A percentile compares a stretch with the other conserved stretches of the same genome.
Conservation (phyloP, 2,888 invertebrate species). For the Priocnemis perturbator region DNA sequence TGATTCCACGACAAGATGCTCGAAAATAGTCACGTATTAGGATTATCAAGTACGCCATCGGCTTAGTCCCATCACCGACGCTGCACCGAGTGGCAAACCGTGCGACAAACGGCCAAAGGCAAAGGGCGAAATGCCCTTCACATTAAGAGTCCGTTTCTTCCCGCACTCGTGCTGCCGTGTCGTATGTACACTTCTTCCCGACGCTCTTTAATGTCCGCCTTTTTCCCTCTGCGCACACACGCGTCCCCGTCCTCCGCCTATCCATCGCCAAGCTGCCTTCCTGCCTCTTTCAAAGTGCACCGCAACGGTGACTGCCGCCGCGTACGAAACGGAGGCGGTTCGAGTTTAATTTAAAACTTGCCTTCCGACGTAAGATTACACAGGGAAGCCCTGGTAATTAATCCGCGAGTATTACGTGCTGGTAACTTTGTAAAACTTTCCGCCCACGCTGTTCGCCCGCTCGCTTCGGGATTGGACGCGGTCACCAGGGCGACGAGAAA, state of each 20-base stretch:
- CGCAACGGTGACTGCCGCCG: not conserved
- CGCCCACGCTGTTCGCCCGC: slow-evolving; percentile 13
- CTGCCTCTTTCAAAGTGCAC: slow-evolving; percentile 1
- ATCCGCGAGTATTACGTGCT: slow-evolving; percentile 46
- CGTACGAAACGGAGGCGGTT: slow-evolving; percentile 3
- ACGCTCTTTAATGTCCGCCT: not conserved
- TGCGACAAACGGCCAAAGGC: too few relatives aligned
- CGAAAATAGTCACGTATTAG: too few relatives aligned
- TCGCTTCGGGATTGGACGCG: slow-evolving; percentile 20
- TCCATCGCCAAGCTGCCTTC: slow-evolving; percentile 14
- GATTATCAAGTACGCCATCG: too few relatives aligned
- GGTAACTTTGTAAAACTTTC: slow-evolving; percentile 38
- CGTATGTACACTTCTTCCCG: not conserved
- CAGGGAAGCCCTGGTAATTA: slow-evolving; percentile 45
- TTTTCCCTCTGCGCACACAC: not conserved
- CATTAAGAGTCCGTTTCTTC: too few relatives aligned
- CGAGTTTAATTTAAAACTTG: slow-evolving; percentile 55
- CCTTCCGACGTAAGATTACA: slow-evolving; percentile 42
- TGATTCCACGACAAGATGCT: too few relatives aligned
- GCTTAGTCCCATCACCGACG: too few relatives aligned
- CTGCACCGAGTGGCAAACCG: too few relatives aligned
- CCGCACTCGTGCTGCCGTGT: not conserved
- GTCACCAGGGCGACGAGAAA: slow-evolving; percentile 21
- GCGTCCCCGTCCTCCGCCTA: not conserved
- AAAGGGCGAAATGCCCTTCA: too few relatives aligned